Evolutionary conservation across 2,113 vertebrate species (phyloP).

Genomic region (Nipponia nippon): DNA sequence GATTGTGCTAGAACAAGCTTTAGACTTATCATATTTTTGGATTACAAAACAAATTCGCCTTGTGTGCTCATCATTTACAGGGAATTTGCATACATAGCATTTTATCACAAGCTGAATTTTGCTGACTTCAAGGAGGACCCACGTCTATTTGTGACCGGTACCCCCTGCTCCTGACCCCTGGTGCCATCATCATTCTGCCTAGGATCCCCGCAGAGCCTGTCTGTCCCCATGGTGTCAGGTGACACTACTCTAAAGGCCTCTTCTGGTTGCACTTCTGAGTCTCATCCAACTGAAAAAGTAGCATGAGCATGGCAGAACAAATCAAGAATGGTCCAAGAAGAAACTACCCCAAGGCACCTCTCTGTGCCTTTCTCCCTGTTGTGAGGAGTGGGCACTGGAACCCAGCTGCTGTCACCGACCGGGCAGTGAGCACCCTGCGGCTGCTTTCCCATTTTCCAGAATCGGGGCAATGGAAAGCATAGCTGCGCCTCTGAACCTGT

Average conservation of each 20-base stretch:
- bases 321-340: background rate
- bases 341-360: background rate
- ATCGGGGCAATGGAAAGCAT: background rate
- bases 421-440: rapidly evolving
- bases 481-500: background rate
- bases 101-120: background rate
- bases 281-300: background rate
- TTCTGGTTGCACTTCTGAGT: background rate
- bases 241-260: background rate
- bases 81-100: background rate
- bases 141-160: rapidly evolving
- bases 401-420: too few relatives aligned
- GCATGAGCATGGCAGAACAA: background rate
- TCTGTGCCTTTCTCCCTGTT: background rate
- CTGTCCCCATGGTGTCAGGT: background rate
- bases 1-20: background rate
- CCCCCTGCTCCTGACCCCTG: background rate
- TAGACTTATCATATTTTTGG: background rate
- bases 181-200: background rate
- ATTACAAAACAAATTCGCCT: background rate
- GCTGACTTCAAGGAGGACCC: background rate
- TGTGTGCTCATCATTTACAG: background rate
- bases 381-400: background rate
- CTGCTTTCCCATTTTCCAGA: background rate
- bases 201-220: background rate